Evolutionary conservation across 2,113 vertebrate species (phyloP), one percentile per base, ranked within the genome.

Genomic region (Oryzias celebensis): DNA sequence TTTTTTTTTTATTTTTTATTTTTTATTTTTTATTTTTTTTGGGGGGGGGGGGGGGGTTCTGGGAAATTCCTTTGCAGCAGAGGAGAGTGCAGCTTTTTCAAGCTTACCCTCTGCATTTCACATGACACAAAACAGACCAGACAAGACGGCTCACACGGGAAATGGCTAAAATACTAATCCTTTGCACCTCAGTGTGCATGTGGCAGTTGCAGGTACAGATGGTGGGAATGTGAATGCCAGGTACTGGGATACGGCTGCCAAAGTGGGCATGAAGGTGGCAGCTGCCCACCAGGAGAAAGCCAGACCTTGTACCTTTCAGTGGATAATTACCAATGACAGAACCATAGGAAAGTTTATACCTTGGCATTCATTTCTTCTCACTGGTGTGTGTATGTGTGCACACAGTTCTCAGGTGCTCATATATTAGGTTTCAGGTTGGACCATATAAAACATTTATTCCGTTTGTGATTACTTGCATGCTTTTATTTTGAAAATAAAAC

Each of bases 131-230:
- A 51, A 62, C 60, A 43, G 53, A 52, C 41, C 72, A 81, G 68
- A 77, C 73, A 52, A 58, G 67, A 63, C 47, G 3, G 10, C 36
- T 53, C 48, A 52, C 45, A 70, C 47, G 70, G 46, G 64, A 78
- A 72, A 77, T 45, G 47, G 53, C 48, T 52, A 53, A 14, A 45
- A 41, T 36, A 50, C 49, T 81, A 68, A 84, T 77, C 71, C 41
- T 13, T 18, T 6, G 24, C 53, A 59, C 46, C 53, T 62, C 48
- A 45, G 70, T 68, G 63, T 81, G 73, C 62, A 62, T 74, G 46
- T 71, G 72, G 68, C 76, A 73, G 76, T 66, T 83, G 64, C 64
- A 69, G 82, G 77, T 87, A 23, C 81, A 86, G 71, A 88, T 84
- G 82, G 81, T 24, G 3, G 42, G 55, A 68, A 54, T 55, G 57